A percentile compares a stretch with the other conserved stretches of the same genome.
phyloP scores from a whole-genome alignment of 2,797 vertebrate species.

The Acanthiza pusilla region DNA sequence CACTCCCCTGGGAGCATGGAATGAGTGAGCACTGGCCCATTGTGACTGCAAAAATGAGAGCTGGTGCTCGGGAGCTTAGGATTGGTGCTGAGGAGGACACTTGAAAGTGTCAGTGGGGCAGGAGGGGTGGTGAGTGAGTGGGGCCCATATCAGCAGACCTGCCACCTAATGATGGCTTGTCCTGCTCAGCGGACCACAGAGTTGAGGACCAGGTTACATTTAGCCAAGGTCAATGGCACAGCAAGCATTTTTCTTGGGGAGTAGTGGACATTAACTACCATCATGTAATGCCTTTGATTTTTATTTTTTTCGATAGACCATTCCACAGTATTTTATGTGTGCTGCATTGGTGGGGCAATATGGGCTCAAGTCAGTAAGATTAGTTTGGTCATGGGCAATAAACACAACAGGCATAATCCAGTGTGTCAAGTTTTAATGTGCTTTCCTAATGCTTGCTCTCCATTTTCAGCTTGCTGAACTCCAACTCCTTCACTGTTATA shows the following conservation, averaged over 20 bases:
- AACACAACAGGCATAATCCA: constrained; percentile 12
- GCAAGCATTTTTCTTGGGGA: background rate
- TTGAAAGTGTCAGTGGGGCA: background rate
- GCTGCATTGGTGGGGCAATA: background rate
- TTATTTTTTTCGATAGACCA: background rate
- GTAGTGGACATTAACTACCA: background rate
- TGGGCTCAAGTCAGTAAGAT: background rate
- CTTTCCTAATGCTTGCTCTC: constrained; percentile 49
- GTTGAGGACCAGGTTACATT: background rate
- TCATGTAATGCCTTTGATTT: background rate
- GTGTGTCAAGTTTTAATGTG: constrained; percentile 13
- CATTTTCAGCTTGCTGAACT: constrained; percentile 91
- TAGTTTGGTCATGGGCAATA: constrained; percentile 39
- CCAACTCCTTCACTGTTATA: constrained; percentile 91
- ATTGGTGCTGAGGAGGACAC: background rate
- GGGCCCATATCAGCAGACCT: background rate
- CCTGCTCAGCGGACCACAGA: background rate
- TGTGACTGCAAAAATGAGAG: fast-evolving
- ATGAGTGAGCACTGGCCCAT: background rate
- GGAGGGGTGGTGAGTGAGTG: background rate
- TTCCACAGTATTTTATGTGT: background rate
- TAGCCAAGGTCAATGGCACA: background rate
- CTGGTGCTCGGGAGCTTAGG: background rate
- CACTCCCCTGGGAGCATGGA: background rate
- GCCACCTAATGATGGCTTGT: background rate